Base-by-base conservation (phyloP, 2,113 vertebrate genomes). In the Suricata suricatta region DNA sequence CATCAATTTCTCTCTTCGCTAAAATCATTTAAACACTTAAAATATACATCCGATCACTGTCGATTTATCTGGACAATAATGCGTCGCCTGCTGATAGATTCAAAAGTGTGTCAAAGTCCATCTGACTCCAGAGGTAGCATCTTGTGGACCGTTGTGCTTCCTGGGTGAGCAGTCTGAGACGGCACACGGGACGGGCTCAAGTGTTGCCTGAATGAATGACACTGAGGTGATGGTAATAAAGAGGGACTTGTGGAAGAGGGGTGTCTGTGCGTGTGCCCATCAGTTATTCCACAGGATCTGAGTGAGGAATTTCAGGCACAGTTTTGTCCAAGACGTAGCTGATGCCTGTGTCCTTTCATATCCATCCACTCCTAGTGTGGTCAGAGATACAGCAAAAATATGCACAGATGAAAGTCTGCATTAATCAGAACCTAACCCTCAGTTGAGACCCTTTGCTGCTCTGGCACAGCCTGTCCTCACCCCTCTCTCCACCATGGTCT, bases 391-490 rank as follows among this genome's bases (percentile, higher is more conserved):
- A 52, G 41, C 41, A 77, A 33, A 44, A 64, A 38, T 31, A n/a
- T 11, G 25, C 17, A 44, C 17, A n/a, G 69, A 38, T 7, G 47
- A 21, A 50, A 64, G 38, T 54, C 23, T 17, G 52, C 52, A 54
- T 54, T 17, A 54, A 16, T 17, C 52, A 54, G 52, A 54, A 54
- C 1, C 52, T 17, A 54, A 54, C 27, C 19, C 72, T 92, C 3
- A 2, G 9, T 41, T 11, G 54, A 41, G 57, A 47, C 63, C 2
- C 19, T n/a, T 19, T 77, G n/a, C 15, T 66, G 19, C 25, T 31
- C 23, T 7, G 47, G 29, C 41, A 9, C 0, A 31, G 0, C 6
- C 2, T 5, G 23, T 17, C 27, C 16, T 27, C 1, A 23, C 15
- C 33, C 33, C 33, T 33, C 31, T 27, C 31, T 10, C 5, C n/a